phyloP scores from a whole-genome alignment of 2,888 invertebrate species.

The Oscheius sp. region DNA sequence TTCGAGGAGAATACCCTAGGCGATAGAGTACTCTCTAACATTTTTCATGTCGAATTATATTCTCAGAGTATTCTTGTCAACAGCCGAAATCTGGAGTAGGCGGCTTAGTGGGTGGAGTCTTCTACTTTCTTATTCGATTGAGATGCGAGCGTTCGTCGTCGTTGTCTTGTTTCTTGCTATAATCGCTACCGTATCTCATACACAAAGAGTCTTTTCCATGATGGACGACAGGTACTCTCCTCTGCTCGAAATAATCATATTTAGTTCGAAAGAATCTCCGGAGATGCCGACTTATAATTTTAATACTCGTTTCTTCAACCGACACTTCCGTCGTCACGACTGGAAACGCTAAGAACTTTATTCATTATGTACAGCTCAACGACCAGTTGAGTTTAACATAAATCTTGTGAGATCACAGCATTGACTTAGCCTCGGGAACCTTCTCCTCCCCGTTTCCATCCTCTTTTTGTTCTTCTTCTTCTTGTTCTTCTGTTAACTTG shows the following conservation, averaged over 20 bases:
- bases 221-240: conserved; percentile 15
- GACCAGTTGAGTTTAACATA: neutral
- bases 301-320: neutral
- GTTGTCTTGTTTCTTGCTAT: neutral
- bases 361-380: conserved; percentile 5
- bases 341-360: conserved; percentile 1
- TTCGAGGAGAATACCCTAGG: too few relatives aligned
- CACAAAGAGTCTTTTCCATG: conserved; percentile 17
- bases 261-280: neutral
- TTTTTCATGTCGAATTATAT: too few relatives aligned
- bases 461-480: conserved; percentile 1
- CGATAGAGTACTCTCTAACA: too few relatives aligned
- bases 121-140: conserved; percentile 4
- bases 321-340: neutral
- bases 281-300: neutral
- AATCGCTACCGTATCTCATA: neutral
- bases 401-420: conserved; percentile 21
- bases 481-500: conserved; percentile 60
- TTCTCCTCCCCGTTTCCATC: too few relatives aligned
- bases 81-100: conserved; percentile 1
- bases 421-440: neutral
- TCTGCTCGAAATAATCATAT: neutral
- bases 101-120: conserved; percentile 10
- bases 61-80: too few relatives aligned
- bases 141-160: conserved; percentile 16